A percentile compares a stretch with the other conserved stretches of the same genome.
Conservation (phyloP, 2,888 invertebrate genomes). For the Parthenolecanium corni region DNA sequence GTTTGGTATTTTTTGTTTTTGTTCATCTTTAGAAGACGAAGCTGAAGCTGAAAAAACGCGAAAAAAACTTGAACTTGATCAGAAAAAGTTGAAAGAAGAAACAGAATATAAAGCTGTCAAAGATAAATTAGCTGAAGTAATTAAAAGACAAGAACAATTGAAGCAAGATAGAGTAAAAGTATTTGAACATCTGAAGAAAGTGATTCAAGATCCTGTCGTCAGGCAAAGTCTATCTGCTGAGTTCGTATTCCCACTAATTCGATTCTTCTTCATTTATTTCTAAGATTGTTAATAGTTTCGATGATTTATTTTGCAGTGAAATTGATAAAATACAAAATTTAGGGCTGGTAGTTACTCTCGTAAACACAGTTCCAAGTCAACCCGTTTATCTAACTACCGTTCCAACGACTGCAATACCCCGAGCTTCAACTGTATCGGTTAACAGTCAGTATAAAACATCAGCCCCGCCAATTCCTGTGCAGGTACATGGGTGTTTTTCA, state of each 20-base stretch:
- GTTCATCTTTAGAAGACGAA: conserved; percentile 7
- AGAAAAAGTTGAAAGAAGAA: conserved; percentile 20
- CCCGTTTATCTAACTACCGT: not conserved
- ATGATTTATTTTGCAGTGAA: not conserved
- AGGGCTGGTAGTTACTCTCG: conserved; percentile 13
- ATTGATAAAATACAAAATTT: conserved; percentile 7
- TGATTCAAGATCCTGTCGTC: not conserved
- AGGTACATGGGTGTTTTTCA: not conserved
- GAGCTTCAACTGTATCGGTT: not conserved
- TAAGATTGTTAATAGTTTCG: no score
- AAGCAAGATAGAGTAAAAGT: conserved; percentile 13
- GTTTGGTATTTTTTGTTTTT: not conserved
- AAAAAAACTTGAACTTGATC: conserved; percentile 18
- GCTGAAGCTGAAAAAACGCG: conserved; percentile 21
- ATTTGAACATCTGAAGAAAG: conserved; percentile 18
- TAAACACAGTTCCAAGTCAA: not conserved
- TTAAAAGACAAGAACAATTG: conserved; percentile 13
- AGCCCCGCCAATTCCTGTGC: conserved; percentile 1
- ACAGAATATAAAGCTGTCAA: conserved; percentile 13
- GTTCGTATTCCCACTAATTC: not conserved
- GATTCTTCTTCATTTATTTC: not conserved
- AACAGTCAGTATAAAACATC: conserved; percentile 6
- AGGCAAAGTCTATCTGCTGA: conserved; percentile 3
- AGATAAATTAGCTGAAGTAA: conserved; percentile 11
- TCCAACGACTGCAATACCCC: not conserved